phyloP scores from a whole-genome alignment of 2,113 vertebrate species.

The Rhabdomys dilectus region DNA sequence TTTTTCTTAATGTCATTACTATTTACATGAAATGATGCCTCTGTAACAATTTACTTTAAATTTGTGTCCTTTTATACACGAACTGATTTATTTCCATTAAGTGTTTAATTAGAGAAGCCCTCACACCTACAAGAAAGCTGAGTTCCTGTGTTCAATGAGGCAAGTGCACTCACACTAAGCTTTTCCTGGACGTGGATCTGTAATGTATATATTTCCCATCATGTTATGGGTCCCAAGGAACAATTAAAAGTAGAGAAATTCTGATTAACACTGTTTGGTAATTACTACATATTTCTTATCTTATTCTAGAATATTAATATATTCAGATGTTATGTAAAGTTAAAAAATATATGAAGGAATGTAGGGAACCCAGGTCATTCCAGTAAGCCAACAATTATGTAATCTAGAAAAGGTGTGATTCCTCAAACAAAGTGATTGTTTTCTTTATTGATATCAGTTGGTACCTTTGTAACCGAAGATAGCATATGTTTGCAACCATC shows the following conservation, averaged over 20 bases:
- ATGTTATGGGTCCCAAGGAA: background rate
- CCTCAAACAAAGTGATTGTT: background rate
- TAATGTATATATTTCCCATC: background rate
- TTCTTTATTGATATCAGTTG: constrained; percentile 4
- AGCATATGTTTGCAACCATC: background rate
- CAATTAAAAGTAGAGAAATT: constrained; percentile 45
- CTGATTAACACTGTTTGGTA: background rate
- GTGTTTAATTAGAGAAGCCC: constrained; percentile 7
- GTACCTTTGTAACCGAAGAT: background rate
- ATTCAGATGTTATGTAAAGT: constrained; percentile 26
- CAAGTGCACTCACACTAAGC: background rate
- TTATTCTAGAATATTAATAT: constrained; percentile 42
- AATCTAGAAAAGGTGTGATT: constrained; percentile 23
- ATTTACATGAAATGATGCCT: background rate
- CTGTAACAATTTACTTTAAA: constrained; percentile 37
- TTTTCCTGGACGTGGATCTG: background rate
- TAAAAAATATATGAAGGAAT: constrained; percentile 5
- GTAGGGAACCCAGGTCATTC: constrained; percentile 20
- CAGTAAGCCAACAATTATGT: background rate
- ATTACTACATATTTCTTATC: background rate
- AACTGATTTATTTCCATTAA: constrained; percentile 37
- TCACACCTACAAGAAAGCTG: background rate
- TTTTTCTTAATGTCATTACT: constrained; percentile 3
- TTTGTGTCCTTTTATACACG: background rate
- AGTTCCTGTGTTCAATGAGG: background rate